Evolutionary conservation across 2,113 vertebrate genomes (phyloP).

Genomic region (Pterocles burchelli): DNA sequence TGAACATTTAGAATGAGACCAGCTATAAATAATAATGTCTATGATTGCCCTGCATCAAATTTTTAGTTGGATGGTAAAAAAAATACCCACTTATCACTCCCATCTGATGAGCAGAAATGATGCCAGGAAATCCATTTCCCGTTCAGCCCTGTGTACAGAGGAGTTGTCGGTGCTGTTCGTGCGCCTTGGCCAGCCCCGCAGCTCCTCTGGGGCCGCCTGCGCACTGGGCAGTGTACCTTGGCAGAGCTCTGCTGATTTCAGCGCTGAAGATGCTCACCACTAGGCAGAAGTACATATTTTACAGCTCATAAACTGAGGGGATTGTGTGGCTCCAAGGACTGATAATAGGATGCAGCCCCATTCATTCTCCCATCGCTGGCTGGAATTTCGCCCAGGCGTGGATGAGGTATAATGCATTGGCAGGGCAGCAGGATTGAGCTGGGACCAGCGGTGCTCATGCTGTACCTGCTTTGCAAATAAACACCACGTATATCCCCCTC

Average conservation of each 20-base stretch:
- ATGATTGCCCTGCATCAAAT: background rate
- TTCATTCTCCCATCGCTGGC: background rate
- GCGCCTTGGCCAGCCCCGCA: background rate
- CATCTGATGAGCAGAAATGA: background rate
- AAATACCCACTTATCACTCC: background rate
- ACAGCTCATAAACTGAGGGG: slow-evolving; percentile 1
- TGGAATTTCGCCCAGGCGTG: background rate
- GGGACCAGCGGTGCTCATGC: background rate
- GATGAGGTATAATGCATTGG: background rate
- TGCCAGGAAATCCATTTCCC: background rate
- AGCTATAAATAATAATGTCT: background rate
- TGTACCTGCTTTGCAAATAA: slow-evolving; percentile 4
- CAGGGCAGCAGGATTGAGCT: background rate
- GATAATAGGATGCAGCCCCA: background rate
- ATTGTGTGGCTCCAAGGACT: background rate
- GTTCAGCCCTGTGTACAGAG: background rate
- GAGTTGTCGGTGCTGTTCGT: background rate
- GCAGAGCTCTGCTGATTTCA: background rate
- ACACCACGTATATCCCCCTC: background rate
- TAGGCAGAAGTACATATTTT: background rate
- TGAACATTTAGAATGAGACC: background rate
- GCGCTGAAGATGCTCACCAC: background rate
- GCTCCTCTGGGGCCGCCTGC: background rate
- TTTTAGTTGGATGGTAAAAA: background rate
- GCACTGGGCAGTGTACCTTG: background rate